Base-by-base conservation (phyloP, 1,140 invertebrate species). In the Odontomachus brunneus region DNA sequence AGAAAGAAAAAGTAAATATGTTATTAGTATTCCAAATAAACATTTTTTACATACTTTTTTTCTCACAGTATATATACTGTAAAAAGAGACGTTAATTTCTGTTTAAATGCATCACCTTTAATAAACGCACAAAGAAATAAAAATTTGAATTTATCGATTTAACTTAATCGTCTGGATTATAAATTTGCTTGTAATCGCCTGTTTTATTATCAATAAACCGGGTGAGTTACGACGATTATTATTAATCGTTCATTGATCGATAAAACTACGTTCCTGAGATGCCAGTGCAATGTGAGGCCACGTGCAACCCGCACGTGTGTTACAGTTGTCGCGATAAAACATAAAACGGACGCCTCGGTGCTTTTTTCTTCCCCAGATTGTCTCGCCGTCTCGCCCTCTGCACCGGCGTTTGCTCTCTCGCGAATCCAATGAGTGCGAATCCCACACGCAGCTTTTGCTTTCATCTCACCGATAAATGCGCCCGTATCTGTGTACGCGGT, bases 401-500 rank as follows among this genome's bases (percentile, higher is more conserved):
- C 17, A 19, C 38, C 7, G 29, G 59, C 65, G 60, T 75, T 76
- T 84, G 51, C 71, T n/a, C 49, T 38, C 44, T 33, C 38, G 69
- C 76, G 63, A 78, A 85, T 53, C 55, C 82, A n/a, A 38, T 15
- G 24, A 22, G 44, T 7, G 38, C 38, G 38, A 44, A 44, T 78
- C 73, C 51, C 51, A 75, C 67, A 49, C 62, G 63, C 59, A n/a
- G 48, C 55, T 82, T 66, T 55, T 55, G 69, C 76, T 82, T 86
- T 86, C 85, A 86, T 86, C 84, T 86, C 48, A 24, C 76, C 85
- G 85, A 86, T 82, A 85, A 85, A 65, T 71, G 38, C 7, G 19
- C 19, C 51, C 29, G 33, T 78, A 67, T 72, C 80, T 66, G 51
- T 24, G 67, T 24, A 63, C 22, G 51, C 19, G 65, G 73, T 80